Evolutionary conservation across 2,113 vertebrate species (phyloP).

Genomic region (Varanus komodoensis): DNA sequence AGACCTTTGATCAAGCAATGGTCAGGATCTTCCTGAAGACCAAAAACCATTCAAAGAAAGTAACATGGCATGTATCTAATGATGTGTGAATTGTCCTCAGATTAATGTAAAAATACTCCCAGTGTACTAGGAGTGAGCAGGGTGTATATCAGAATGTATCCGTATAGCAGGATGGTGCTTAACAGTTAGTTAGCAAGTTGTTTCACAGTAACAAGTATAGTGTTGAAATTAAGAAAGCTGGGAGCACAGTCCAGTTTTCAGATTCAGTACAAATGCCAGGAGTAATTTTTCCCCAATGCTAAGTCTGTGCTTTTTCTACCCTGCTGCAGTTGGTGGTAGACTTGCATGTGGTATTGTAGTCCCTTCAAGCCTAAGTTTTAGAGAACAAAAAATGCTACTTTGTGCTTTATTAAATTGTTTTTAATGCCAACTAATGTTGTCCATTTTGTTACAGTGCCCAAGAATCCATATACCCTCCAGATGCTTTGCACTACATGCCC

Average conservation of each 20-base stretch:
- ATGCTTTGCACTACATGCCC: not conserved
- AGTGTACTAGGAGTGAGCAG: too few species aligned
- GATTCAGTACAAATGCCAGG: too few species aligned
- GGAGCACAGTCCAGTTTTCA: not conserved
- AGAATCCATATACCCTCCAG: not conserved
- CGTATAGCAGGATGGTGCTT: not conserved
- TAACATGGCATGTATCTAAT: not conserved
- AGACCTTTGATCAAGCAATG: not conserved
- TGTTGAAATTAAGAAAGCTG: not conserved
- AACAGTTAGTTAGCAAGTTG: not conserved
- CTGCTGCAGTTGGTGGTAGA: too few species aligned
- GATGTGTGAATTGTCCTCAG: not conserved
- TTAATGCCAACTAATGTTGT: not conserved
- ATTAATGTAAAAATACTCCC: not conserved
- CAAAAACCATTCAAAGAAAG: not conserved
- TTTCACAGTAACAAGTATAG: not conserved
- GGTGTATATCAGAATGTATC: not conserved
- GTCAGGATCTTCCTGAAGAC: not conserved
- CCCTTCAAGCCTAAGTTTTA: too few species aligned
- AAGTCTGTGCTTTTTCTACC: too few species aligned
- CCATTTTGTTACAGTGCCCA: not conserved
- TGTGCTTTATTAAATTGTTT: not conserved
- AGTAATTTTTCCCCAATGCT: too few species aligned
- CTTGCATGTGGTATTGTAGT: too few species aligned
- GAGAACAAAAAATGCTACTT: not conserved